Conservation (phyloP, 2,888 invertebrate species). For the Meiosimyza decipiens region DNA sequence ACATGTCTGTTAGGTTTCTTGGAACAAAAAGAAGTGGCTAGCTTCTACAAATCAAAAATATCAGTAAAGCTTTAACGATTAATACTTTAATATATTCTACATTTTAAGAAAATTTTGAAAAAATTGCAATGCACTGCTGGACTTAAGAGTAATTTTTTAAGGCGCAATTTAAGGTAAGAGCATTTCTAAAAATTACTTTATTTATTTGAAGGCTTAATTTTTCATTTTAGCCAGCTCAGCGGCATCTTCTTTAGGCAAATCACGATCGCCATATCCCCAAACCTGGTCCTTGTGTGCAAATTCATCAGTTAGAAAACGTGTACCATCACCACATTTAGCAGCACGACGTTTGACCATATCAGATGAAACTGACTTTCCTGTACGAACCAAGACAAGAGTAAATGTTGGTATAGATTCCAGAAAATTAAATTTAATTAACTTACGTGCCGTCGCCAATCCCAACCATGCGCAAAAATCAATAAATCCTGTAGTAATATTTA, state of each 20-base stretch:
- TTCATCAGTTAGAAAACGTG: constrained; percentile 65
- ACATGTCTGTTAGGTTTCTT: too few species aligned
- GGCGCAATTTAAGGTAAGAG: background rate
- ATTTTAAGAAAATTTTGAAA: too few species aligned
- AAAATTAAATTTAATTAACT: constrained; percentile 50
- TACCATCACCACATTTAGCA: constrained; percentile 72
- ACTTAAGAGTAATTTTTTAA: background rate
- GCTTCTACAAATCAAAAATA: too few species aligned
- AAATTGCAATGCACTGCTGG: background rate
- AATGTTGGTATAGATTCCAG: background rate
- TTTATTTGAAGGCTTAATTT: constrained; percentile 51
- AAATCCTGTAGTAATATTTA: constrained; percentile 82
- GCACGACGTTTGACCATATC: constrained; percentile 72
- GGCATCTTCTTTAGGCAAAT: constrained; percentile 70
- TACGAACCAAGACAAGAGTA: background rate
- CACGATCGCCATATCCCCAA: constrained; percentile 75
- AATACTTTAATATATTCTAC: too few species aligned
- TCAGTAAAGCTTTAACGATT: too few species aligned
- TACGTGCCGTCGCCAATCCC: constrained; percentile 85
- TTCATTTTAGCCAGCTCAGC: constrained; percentile 70
- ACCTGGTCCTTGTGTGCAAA: constrained; percentile 65
- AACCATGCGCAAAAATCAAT: constrained; percentile 82
- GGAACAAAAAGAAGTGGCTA: too few species aligned
- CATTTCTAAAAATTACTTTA: background rate
- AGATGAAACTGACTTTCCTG: constrained; percentile 71